These are phyloP conservation scores for Otis tarda DNA, from an alignment of 2,113 vertebrate genomes.

Conservation along the genomic window DNA sequence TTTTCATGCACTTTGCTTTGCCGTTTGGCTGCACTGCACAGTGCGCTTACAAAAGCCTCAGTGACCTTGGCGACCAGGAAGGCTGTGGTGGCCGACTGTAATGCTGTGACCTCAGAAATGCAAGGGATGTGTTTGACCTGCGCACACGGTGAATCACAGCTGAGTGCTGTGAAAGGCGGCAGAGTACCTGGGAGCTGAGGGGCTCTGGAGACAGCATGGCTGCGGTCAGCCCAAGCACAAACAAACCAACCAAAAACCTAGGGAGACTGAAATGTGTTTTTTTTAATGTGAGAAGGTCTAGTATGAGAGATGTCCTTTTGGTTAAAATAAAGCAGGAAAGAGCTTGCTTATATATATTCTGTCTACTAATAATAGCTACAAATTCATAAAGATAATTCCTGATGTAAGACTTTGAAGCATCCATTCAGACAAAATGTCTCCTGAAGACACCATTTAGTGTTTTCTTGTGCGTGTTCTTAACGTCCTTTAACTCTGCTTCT, in stretches of 20 bases:
- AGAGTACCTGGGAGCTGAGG: neutral
- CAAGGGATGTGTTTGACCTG: neutral
- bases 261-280: neutral
- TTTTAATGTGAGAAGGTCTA: neutral
- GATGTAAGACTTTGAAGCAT: neutral
- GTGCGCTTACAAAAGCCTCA: neutral
- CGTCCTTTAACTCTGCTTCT: neutral
- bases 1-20: neutral
- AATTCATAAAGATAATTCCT: neutral
- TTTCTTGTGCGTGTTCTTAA: neutral
- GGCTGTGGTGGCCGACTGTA: neutral
- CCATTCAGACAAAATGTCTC: neutral
- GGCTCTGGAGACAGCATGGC: neutral
- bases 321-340: neutral
- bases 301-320: neutral
- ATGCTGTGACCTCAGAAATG: neutral
- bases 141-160: neutral
- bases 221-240: neutral
- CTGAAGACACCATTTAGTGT: neutral
- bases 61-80: neutral
- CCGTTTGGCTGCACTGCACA: neutral
- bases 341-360: neutral
- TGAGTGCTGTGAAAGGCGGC: neutral
- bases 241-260: neutral
- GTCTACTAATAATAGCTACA: neutral